phyloP scores from a whole-genome alignment of 2,113 vertebrate genomes.

The Machaerirhynchus nigripectus region DNA sequence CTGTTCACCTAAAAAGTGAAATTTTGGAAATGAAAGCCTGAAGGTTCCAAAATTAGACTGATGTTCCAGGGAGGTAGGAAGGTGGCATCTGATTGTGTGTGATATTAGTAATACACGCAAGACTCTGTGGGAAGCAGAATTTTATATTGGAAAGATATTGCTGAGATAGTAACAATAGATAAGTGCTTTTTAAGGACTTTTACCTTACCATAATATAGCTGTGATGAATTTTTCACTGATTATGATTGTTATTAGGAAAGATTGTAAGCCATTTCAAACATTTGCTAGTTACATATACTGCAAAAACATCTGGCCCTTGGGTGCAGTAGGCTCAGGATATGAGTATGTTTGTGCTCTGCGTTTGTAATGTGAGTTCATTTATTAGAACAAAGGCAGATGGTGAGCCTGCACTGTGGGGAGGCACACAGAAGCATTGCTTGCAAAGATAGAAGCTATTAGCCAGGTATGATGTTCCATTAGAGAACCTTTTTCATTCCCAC shows the following conservation, averaged over 20 bases:
- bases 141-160: neutral
- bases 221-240: neutral
- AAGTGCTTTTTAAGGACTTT: neutral
- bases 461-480: neutral
- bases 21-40: neutral
- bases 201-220: neutral
- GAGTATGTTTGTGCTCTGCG: neutral
- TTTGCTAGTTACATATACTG: neutral
- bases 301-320: neutral
- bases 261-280: neutral
- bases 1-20: neutral
- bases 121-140: neutral
- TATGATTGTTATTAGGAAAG: neutral
- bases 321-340: neutral
- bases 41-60: neutral
- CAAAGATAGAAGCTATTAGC: neutral
- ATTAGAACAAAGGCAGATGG: slow-evolving; percentile 1
- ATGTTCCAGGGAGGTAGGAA: neutral
- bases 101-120: neutral
- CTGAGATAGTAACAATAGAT: neutral
- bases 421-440: neutral
- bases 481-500: neutral
- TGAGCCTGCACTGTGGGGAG: neutral
- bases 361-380: neutral
- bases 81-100: neutral